Base-by-base conservation (phyloP, 2,888 invertebrate genomes). In the Pollenia labialis region DNA sequence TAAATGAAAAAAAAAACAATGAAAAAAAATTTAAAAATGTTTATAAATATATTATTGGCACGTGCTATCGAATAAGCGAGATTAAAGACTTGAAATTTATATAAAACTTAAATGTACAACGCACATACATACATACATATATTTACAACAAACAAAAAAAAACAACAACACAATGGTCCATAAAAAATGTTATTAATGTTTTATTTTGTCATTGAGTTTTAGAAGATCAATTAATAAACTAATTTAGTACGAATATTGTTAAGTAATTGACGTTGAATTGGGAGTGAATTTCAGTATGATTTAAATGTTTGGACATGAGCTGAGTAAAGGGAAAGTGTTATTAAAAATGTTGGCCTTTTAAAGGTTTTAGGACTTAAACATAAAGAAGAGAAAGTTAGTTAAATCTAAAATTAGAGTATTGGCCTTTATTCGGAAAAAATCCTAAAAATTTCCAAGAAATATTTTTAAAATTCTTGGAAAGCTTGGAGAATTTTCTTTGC, bases 41-140 rank as follows among this genome's bases (percentile, higher is more conserved):
- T 48, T 82, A 62, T 66, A 86, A 75, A 84, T 81, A 81, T 81
- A 87, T 87, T 87, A 77, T 77, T 87, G 87, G 87, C 87, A 87
- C 87, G 87, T 87, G 87, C 87, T 81, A 62, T 74, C 62, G 77
- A 81, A 68, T 74, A 74, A 84, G 72, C 69, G 52, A 86, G 84
- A 84, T 74, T 77, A 77, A 81, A 80, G 80, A 84, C 81, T 87
- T 72, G 56, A 84, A 81, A 77, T 86, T 64, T 50, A 69, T 50
- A 58, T 62, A 48, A 85, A 71, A 74, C 4, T 56, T 56, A 58
- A 58, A 42, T 11, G 42, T 44, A 40, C 42, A 77, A 79, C 23
- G 50, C 62, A 23, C 18, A 52, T 4, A 4, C 3, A 32, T 18
- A n/a, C n/a, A n/a, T n/a, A n/a, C 3, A 23, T 23, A 4, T 4